Conservation (phyloP, 1,140 invertebrate species). For the Rhynchophorus ferrugineus region DNA sequence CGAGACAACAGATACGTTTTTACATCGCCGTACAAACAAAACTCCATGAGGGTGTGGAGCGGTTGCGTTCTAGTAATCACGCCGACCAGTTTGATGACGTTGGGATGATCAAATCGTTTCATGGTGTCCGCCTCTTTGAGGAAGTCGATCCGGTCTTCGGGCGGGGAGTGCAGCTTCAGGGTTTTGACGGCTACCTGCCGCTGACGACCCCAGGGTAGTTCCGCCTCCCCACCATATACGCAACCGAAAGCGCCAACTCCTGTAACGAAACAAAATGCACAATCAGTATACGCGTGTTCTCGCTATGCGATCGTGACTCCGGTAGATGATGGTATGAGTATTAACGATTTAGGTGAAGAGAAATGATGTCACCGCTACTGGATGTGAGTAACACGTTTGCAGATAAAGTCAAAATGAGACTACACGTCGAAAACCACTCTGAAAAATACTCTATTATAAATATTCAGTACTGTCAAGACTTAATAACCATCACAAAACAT, state of each 20-base stretch:
- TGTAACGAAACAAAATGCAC: conserved; percentile 11
- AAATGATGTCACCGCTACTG: background rate
- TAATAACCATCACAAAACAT: too few species aligned
- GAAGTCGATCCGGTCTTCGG: conserved; percentile 87
- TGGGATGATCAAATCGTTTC: conserved; percentile 85
- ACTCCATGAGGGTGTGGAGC: conserved; percentile 87
- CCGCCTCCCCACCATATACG: conserved; percentile 78
- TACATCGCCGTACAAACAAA: conserved; percentile 87
- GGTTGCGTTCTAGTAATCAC: conserved; percentile 81
- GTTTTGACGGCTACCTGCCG: conserved; percentile 87
- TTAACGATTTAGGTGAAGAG: background rate
- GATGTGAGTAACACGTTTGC: background rate
- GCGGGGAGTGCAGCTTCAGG: conserved; percentile 70
- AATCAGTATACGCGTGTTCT: too few species aligned
- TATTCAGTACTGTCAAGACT: too few species aligned
- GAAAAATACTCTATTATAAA: too few species aligned
- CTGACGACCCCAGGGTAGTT: conserved; percentile 63
- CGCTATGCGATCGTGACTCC: background rate
- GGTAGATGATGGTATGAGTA: background rate
- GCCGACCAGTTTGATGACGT: conserved; percentile 79
- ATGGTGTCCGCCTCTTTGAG: conserved; percentile 88
- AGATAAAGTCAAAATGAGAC: background rate
- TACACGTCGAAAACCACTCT: too few species aligned
- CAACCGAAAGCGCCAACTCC: conserved; percentile 84
- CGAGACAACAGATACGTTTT: conserved; percentile 81